Conservation (phyloP, 2,888 invertebrate genomes). For the Eledone cirrhosa region DNA sequence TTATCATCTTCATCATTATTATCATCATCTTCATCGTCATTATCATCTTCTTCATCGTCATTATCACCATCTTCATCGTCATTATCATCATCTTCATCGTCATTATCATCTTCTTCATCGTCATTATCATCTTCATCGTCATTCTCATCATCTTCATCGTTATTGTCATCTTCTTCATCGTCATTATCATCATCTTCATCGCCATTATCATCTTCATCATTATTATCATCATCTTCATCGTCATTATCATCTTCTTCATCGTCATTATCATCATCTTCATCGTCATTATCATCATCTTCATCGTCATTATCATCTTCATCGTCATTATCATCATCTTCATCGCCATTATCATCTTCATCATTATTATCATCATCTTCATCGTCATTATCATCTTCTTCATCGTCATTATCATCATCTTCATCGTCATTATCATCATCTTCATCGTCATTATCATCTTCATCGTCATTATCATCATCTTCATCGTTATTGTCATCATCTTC, state of each 20-base stretch:
- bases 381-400: neutral
- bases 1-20: too few species aligned
- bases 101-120: neutral
- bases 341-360: too few species aligned
- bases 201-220: too few species aligned
- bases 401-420: neutral
- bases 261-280: neutral
- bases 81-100: too few species aligned
- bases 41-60: too few species aligned
- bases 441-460: neutral
- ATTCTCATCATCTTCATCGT: too few species aligned
- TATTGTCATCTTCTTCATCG: neutral
- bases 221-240: too few species aligned
- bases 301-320: conserved; percentile 9
- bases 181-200: neutral
- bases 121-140: neutral
- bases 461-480: neutral
- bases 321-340: conserved; percentile 9
- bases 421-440: too few species aligned
- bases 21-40: neutral
- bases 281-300: neutral
- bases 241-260: neutral
- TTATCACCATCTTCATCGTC: too few species aligned
- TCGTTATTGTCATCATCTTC: neutral
- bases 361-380: too few species aligned